Conservation (phyloP, 1,140 invertebrate genomes). For the Tetragnatha versicolor region DNA sequence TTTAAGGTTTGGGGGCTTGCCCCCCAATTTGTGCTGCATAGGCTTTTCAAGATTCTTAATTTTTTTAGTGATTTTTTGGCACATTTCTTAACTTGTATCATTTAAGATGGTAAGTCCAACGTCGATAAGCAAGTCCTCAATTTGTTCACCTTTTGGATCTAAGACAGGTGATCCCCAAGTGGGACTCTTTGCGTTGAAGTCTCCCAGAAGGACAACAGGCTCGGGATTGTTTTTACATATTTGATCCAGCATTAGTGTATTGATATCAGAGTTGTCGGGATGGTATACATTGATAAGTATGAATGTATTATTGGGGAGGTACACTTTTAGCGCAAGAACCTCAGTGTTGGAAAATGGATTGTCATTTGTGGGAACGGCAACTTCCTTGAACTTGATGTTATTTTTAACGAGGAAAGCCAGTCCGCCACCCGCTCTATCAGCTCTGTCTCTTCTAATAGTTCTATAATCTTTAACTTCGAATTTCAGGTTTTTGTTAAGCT, state of each 20-base stretch:
- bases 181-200: constrained; percentile 13
- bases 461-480: background rate
- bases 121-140: background rate
- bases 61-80: too few relatives aligned
- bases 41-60: too few relatives aligned
- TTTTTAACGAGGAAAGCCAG: background rate
- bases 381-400: background rate
- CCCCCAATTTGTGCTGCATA: too few relatives aligned
- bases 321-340: background rate
- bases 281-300: background rate
- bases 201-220: background rate
- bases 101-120: background rate
- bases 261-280: background rate
- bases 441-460: constrained; percentile 8
- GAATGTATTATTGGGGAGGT: background rate
- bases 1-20: too few relatives aligned
- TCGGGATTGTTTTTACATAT: background rate
- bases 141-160: background rate
- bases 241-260: background rate
- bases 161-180: background rate
- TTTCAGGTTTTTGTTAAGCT: background rate
- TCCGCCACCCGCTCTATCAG: background rate
- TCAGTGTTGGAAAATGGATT: background rate
- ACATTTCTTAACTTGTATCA: too few relatives aligned
- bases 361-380: background rate